Evolutionary conservation across 37 sponge, comb jelly and placozoan species (phyloP), one percentile per base, ranked within the genome.

Genomic region (Axinella damicornis): DNA sequence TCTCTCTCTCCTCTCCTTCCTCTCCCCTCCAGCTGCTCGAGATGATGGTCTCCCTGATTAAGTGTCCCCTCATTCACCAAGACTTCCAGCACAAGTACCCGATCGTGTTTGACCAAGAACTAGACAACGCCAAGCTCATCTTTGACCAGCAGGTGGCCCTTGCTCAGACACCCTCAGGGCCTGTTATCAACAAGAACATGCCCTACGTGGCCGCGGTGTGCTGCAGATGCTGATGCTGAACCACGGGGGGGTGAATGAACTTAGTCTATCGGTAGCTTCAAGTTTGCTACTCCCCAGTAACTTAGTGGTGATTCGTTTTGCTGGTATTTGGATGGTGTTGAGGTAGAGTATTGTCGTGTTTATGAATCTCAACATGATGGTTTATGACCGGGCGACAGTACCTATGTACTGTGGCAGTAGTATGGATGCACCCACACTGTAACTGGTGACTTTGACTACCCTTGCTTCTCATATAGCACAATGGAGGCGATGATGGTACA

Each of bases 31-130:
- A 93, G 95, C 89, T 99, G 70, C 91, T 99, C 22, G 92, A 95
- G 35, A 95, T 93, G 86, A 84, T 99, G 70, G 99, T 97, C 0
- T 41, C 89, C 12, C 76, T 99, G 34, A 53, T 99, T 53, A 95
- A 99, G 65, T 74, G 99, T n/a, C 92, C 95, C 32, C 69, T 95
- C 12, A 91, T 99, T 38, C 85, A 86, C 40, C 61, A 37, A 55
- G 87, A 94, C 79, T 99, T 96, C 33, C 89, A 87, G 68, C 59
- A 83, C 83, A 99, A 99, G 88, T 95, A 92, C 73, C 92, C 97
- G 1, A 61, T 83, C 34, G 87, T 94, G 95, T 88, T 59, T 72
- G 85, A 82, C 32, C n/a, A 70, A 24, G 95, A 99, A 53, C 86
- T 99, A 52, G 97, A 99, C 76, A 36, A 59, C 2, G 82, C 85